Evolutionary conservation across 2,888 invertebrate genomes (phyloP).

Genomic region (Agrochola circellaris): DNA sequence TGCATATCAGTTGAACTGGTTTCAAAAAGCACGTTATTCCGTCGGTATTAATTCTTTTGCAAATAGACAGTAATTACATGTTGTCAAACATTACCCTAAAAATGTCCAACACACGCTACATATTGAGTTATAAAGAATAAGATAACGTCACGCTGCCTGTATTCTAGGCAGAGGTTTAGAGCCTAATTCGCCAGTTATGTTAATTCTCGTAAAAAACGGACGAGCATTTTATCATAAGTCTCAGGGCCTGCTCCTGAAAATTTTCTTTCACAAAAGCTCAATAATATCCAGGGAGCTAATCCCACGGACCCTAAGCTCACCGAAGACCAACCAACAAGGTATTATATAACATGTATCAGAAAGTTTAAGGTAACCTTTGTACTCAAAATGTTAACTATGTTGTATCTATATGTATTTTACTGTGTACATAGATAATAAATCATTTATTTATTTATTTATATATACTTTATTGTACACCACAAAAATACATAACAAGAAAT

Average conservation of each 20-base stretch:
- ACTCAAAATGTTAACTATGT: too few relatives aligned
- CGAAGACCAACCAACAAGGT: neutral
- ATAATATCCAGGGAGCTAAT: neutral
- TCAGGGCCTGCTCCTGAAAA: neutral
- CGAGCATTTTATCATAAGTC: neutral
- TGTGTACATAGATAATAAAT: too few relatives aligned
- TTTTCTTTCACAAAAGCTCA: too few relatives aligned
- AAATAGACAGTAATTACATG: conserved; percentile 21
- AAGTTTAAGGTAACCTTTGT: too few relatives aligned
- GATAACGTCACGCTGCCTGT: neutral
- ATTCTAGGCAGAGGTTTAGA: neutral
- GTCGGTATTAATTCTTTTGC: conserved; percentile 19
- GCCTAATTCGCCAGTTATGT: neutral
- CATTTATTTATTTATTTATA: too few relatives aligned
- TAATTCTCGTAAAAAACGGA: neutral
- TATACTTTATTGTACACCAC: too few relatives aligned
- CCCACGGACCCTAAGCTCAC: neutral
- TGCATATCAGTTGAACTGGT: neutral
- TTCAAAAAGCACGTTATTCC: neutral
- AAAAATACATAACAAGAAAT: too few relatives aligned
- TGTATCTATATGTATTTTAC: too few relatives aligned
- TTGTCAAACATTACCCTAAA: conserved; percentile 23
- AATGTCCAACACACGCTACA: conserved; percentile 11
- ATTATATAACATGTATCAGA: neutral
- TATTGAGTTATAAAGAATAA: neutral